Evolutionary conservation across 2,888 invertebrate genomes (phyloP), one percentile per base, ranked within the genome.

Genomic region (Acleris emargana): DNA sequence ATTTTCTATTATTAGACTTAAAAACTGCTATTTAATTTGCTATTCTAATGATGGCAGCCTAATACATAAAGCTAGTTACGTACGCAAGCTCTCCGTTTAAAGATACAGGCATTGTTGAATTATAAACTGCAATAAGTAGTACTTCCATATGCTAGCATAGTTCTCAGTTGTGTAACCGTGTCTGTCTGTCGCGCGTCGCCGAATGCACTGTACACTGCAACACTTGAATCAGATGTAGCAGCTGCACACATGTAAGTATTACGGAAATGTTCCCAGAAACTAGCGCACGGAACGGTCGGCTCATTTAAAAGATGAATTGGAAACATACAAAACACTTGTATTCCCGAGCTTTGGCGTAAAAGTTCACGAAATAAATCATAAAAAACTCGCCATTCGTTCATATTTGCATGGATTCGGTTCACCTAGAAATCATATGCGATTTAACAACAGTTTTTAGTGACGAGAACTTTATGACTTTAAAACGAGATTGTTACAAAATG

Each of bases 191-290:
- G 17, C 7, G 16, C 45, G 17, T 7, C 45, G n/a, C 17, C 17
- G 45, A 16, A 72, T 76, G 73, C 69, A 72, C 73, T 69, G 72
- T 72, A 71, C 71, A 73, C 74, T 73, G 71, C 58, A 67, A 67
- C 63, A 68, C 42, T 51, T 67, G 67, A 70, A 72, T 69, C 67
- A 71, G 62, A 62, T 71, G 62, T 58, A 68, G 68, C 73, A 78
- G 76, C 73, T 77, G 78, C 74, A 74, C 69, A 69, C 69, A 72
- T 72, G 68, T 68, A 64, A 73, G 72, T 73, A 73, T 67, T 64
- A 62, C 71, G 61, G 57, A 62, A 58, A 66, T 62, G 55, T 68
- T 60, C 63, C 68, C 43, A 60, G 69, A 72, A 73, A 73, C 67
- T 75, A 72, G 64, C 66, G 58, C 51, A 61, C 66, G 67, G 17